Percentiles rank a stretch among this genome's conserved stretches.
Evolutionary conservation across 2,888 invertebrate species (phyloP).

Genomic region (Zhuqinia jingwanae): DNA sequence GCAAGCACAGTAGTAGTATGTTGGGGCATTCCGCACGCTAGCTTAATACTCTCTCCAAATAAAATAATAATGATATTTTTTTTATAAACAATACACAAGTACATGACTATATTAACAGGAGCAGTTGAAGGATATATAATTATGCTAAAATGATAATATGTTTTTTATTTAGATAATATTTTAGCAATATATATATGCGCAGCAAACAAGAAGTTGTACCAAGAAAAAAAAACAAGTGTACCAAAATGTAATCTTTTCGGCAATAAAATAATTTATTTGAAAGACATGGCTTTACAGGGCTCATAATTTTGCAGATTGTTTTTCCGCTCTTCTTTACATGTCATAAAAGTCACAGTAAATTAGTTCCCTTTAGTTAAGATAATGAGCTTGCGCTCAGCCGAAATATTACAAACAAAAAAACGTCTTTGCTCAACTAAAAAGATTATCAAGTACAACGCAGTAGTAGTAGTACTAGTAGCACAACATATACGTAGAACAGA

Average conservation of each 20-base stretch:
- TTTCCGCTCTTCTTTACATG: slow-evolving; percentile 59
- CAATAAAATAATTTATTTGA: slow-evolving; percentile 44
- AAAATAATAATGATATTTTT: no score
- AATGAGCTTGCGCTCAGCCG: slow-evolving; percentile 54
- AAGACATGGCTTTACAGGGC: not conserved
- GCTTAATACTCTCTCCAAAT: no score
- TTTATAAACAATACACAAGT: no score
- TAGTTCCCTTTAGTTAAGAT: slow-evolving; percentile 62
- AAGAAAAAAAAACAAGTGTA: slow-evolving; percentile 40
- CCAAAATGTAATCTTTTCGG: slow-evolving; percentile 31
- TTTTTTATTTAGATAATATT: no score
- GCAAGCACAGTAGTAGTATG: no score
- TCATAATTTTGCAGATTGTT: slow-evolving; percentile 51
- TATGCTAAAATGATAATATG: no score
- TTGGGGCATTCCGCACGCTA: no score
- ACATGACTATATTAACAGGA: no score
- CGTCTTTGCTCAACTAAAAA: slow-evolving; percentile 30
- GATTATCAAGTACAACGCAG: not conserved
- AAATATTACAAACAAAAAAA: slow-evolving; percentile 18
- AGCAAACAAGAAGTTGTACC: no score
- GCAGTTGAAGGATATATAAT: no score
- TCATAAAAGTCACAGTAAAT: slow-evolving; percentile 70
- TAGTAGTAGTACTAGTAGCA: no score
- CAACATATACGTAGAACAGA: not conserved
- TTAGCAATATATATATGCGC: no score